phyloP scores from a whole-genome alignment of 2,888 invertebrate species.

The Torymus tubicola region DNA sequence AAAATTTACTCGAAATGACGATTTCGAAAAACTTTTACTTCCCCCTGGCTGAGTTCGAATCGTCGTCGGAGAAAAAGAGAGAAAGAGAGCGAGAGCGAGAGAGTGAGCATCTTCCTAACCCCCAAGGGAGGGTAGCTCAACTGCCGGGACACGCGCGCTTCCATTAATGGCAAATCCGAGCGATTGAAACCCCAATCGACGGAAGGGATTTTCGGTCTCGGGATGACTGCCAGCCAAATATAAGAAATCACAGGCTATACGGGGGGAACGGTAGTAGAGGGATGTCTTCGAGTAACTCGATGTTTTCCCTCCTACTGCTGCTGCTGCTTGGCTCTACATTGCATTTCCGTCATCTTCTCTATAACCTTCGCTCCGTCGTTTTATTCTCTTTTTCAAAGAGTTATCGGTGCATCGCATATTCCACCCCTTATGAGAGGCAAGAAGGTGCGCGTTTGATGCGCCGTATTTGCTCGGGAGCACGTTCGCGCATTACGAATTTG shows the following conservation, averaged over 20 bases:
- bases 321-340: too few species aligned
- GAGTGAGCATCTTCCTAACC: too few species aligned
- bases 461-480: conserved; percentile 11
- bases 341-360: too few species aligned
- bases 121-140: conserved; percentile 13
- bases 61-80: neutral
- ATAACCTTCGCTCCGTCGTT: neutral
- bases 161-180: conserved; percentile 50
- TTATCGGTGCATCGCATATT: conserved; percentile 10
- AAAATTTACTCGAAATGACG: conserved; percentile 41
- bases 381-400: neutral
- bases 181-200: conserved; percentile 49
- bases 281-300: too few species aligned
- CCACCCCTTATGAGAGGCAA: neutral
- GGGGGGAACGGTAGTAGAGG: neutral
- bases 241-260: conserved; percentile 34
- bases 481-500: conserved; percentile 8
- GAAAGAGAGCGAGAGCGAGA: too few species aligned
- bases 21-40: conserved; percentile 31
- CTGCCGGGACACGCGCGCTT: conserved; percentile 19
- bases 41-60: conserved; percentile 23
- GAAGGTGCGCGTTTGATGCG: conserved; percentile 14
- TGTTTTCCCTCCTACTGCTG: too few species aligned
- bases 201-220: conserved; percentile 37
- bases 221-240: conserved; percentile 47